These are phyloP conservation scores for Lophotriccus pileatus DNA, from an alignment of 2,797 vertebrate genomes.

Conservation along the genomic window DNA sequence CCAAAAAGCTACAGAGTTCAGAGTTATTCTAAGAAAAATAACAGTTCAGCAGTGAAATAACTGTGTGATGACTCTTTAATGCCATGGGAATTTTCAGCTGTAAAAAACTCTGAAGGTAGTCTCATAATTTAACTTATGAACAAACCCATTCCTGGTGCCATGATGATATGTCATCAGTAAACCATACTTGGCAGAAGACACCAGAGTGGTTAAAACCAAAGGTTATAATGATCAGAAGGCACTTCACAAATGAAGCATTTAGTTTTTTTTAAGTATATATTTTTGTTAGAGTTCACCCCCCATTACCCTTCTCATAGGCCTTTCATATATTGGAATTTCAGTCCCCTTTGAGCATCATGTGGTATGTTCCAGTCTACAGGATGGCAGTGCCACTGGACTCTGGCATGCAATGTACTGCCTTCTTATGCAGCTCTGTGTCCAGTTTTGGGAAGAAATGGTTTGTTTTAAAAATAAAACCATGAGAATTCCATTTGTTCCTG, in stretches of 20 bases:
- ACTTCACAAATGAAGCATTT: background rate
- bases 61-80: background rate
- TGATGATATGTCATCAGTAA: slow-evolving; percentile 1
- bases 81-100: slow-evolving; percentile 12
- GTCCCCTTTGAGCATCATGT: background rate
- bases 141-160: background rate
- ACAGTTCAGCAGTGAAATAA: slow-evolving; percentile 6
- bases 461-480: background rate
- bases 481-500: background rate
- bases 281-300: background rate
- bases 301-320: background rate
- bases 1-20: slow-evolving; percentile 8
- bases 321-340: background rate
- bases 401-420: background rate
- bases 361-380: background rate
- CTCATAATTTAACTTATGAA: slow-evolving; percentile 47
- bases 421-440: background rate
- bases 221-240: background rate
- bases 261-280: rapidly evolving
- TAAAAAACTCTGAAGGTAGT: slow-evolving; percentile 19
- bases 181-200: background rate
- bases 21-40: slow-evolving; percentile 47
- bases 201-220: background rate
- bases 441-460: background rate
- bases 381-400: background rate